A percentile compares a stretch with the other conserved stretches of the same genome.
Conservation (phyloP, 1,140 invertebrate genomes). For the Dryas iulia region DNA sequence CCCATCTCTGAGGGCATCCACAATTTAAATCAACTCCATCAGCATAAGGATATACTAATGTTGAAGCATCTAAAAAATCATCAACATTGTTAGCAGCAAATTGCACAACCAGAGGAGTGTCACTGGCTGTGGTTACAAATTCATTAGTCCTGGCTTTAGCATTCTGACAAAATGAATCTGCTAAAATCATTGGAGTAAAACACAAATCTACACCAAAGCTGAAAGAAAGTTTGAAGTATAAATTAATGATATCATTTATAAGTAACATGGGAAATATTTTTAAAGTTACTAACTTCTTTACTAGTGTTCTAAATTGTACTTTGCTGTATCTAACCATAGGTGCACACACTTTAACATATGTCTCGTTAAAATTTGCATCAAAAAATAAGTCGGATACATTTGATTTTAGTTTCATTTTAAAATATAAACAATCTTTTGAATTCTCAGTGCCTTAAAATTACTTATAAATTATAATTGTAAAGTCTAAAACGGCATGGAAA, state of each 20-base stretch:
- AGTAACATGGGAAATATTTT: neutral
- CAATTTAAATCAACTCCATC: slow-evolving; percentile 98
- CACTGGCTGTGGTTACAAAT: slow-evolving; percentile 90
- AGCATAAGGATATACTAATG: slow-evolving; percentile 91
- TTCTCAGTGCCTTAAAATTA: neutral
- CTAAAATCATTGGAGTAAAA: slow-evolving; percentile 98
- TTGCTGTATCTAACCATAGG: slow-evolving; percentile 98
- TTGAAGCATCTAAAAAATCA: slow-evolving; percentile 92
- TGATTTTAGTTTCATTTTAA: slow-evolving; percentile 51
- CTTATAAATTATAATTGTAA: too few relatives aligned
- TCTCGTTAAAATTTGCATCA: slow-evolving; percentile 73
- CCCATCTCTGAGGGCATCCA: slow-evolving; percentile 98
- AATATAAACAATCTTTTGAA: neutral
- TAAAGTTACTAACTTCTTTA: slow-evolving; percentile 81
- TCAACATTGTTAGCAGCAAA: slow-evolving; percentile 93
- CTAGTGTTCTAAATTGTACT: slow-evolving; percentile 91
- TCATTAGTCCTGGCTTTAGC: slow-evolving; percentile 93
- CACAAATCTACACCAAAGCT: slow-evolving; percentile 93
- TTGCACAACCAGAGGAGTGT: slow-evolving; percentile 94
- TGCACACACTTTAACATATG: slow-evolving; percentile 90
- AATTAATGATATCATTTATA: neutral
- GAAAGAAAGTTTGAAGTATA: slow-evolving; percentile 34
- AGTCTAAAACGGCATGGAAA: neutral
- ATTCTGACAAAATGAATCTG: slow-evolving; percentile 95
- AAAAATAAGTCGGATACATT: slow-evolving; percentile 85